Conservation (phyloP, 1,140 invertebrate species). For the Acromyrmex charruanus region DNA sequence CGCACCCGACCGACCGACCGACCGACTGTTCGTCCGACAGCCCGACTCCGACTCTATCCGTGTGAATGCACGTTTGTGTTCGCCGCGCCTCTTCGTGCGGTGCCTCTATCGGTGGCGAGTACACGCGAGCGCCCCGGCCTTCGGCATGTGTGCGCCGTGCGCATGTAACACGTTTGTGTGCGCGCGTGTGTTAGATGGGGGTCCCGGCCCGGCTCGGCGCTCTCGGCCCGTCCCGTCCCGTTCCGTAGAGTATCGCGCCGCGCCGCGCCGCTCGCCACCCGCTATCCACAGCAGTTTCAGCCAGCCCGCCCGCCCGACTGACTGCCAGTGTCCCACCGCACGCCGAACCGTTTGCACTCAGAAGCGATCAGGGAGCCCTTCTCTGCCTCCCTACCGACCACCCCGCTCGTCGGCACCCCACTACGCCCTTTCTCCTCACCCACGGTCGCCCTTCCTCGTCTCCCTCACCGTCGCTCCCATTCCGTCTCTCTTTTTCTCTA, state of each 20-base stretch:
- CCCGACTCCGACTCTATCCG: slow-evolving; percentile 67
- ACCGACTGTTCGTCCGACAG: slow-evolving; percentile 66
- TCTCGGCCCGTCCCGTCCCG: slow-evolving; percentile 81
- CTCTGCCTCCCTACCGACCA: slow-evolving; percentile 74
- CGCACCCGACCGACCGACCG: slow-evolving; percentile 52
- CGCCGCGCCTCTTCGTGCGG: slow-evolving; percentile 65
- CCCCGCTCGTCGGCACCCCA: slow-evolving; percentile 70
- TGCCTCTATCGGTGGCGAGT: slow-evolving; percentile 56
- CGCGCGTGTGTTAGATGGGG: slow-evolving; percentile 75
- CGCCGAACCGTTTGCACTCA: slow-evolving; percentile 86
- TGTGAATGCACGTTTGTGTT: slow-evolving; percentile 77
- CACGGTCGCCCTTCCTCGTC: slow-evolving; percentile 55
- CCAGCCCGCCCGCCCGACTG: slow-evolving; percentile 77
- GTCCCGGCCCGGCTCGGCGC: slow-evolving; percentile 81
- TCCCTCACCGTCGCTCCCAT: slow-evolving; percentile 33
- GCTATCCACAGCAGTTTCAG: slow-evolving; percentile 84
- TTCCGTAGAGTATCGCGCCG: slow-evolving; percentile 81
- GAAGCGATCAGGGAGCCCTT: slow-evolving; percentile 82
- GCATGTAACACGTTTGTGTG: slow-evolving; percentile 60
- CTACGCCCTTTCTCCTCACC: slow-evolving; percentile 48
- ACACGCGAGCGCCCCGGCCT: slow-evolving; percentile 65
- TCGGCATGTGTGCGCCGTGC: slow-evolving; percentile 73
- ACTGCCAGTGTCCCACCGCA: slow-evolving; percentile 85
- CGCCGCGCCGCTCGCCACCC: slow-evolving; percentile 79
- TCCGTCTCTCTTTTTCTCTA: slow-evolving; percentile 33